phyloP scores from a whole-genome alignment of 2,888 invertebrate genomes.

The Craniophora ligustri region DNA sequence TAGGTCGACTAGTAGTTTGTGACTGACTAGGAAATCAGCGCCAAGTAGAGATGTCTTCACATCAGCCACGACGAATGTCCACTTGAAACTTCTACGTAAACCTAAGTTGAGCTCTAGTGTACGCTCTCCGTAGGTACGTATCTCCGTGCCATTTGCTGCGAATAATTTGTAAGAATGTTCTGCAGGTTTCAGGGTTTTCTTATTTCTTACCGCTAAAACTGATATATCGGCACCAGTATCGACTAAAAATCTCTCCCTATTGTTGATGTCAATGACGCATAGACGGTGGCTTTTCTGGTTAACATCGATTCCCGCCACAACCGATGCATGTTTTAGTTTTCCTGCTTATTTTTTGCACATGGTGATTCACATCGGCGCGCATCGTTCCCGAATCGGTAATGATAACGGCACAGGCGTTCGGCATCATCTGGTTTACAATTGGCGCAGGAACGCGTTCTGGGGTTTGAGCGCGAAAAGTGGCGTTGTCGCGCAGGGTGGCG shows the following conservation, averaged over 20 bases:
- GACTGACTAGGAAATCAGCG: constrained; percentile 4
- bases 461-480: not conserved
- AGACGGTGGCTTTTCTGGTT: constrained; percentile 20
- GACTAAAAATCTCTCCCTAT: constrained; percentile 24
- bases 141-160: not conserved
- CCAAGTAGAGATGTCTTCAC: constrained; percentile 7
- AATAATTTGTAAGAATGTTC: not conserved
- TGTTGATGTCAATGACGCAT: constrained; percentile 19
- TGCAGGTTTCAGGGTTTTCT: not conserved
- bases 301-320: constrained; percentile 16
- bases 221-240: too few relatives aligned
- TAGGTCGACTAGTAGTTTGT: constrained; percentile 10
- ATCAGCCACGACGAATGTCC: constrained; percentile 12
- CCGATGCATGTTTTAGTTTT: not conserved
- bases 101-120: not conserved
- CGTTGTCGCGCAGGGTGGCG: not conserved
- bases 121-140: constrained; percentile 5
- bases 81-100: not conserved
- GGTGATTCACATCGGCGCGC: not conserved
- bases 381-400: not conserved
- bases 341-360: not conserved
- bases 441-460: not conserved
- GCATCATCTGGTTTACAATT: not conserved
- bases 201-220: not conserved
- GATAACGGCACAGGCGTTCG: not conserved